phyloP scores from a whole-genome alignment of 2,113 vertebrate genomes.

The Piaya cayana region DNA sequence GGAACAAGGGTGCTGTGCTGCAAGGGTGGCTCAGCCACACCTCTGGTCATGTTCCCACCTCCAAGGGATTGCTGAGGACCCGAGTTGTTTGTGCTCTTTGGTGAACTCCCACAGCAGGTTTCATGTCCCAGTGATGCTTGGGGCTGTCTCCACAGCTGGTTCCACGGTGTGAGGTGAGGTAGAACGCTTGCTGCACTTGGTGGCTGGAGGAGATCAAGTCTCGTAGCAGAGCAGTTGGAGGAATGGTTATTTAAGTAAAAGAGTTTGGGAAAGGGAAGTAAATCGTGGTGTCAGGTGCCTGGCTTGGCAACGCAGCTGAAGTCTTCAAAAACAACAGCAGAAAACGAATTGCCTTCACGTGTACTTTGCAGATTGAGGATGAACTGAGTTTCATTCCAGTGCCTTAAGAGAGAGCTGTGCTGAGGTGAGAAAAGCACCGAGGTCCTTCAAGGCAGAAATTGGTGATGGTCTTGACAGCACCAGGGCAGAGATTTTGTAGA shows the following conservation, averaged over 20 bases:
- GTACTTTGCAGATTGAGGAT: background rate
- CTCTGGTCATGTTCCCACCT: background rate
- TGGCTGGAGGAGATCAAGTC: background rate
- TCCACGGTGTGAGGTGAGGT: accelerated
- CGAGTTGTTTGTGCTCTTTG: accelerated
- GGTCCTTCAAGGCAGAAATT: background rate
- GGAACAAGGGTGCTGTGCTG: background rate
- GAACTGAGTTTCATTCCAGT: accelerated
- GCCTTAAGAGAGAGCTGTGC: background rate
- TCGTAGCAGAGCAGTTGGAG: background rate
- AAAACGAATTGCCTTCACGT: background rate
- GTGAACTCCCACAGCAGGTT: background rate
- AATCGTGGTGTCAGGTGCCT: background rate
- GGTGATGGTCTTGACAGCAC: background rate
- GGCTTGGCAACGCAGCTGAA: background rate
- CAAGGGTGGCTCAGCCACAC: background rate
- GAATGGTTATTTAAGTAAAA: background rate
- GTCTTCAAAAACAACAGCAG: background rate
- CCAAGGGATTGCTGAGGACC: background rate
- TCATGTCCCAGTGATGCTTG: accelerated
- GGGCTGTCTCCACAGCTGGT: background rate
- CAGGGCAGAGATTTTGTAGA: background rate
- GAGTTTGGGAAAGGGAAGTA: background rate
- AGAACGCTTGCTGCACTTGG: accelerated
- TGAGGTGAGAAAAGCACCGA: background rate